Conservation (phyloP, 2,113 vertebrate species). For the Cololabis saira region DNA sequence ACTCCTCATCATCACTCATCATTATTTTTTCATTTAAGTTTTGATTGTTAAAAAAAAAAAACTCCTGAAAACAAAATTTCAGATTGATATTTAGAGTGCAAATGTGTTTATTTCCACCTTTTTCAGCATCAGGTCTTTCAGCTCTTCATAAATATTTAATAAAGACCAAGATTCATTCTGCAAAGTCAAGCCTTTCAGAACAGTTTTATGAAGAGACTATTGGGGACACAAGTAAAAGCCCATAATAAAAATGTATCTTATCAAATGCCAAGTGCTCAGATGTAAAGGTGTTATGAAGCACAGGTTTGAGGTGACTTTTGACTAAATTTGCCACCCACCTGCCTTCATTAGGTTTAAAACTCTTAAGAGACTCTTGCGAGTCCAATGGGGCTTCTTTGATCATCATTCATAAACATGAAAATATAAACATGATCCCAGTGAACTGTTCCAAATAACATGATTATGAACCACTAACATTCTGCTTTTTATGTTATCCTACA, state of each 20-base stretch:
- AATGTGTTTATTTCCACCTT: constrained; percentile 2
- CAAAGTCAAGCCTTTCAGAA: constrained; percentile 53
- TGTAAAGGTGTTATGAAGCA: constrained; percentile 31
- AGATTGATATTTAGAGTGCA: constrained; percentile 17
- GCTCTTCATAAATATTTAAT: constrained; percentile 67
- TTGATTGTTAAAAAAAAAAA: background rate
- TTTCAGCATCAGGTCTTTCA: constrained; percentile 33
- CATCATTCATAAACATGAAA: constrained; percentile 2
- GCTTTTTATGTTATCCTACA: constrained; percentile 19
- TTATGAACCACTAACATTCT: constrained; percentile 2
- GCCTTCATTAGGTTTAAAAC: constrained; percentile 22
- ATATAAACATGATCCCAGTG: constrained; percentile 6
- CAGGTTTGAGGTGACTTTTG: constrained; percentile 33
- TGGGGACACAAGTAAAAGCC: constrained; percentile 32
- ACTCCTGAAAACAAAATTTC: constrained; percentile 27
- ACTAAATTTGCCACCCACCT: constrained; percentile 20
- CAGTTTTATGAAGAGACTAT: constrained; percentile 31
- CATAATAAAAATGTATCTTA: constrained; percentile 9
- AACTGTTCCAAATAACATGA: constrained; percentile 9
- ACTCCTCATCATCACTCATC: no score
- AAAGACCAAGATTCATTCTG: constrained; percentile 46
- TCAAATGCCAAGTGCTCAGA: constrained; percentile 37
- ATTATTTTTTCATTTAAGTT: background rate
- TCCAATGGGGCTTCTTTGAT: background rate
- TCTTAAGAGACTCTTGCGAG: constrained; percentile 4